A percentile compares a stretch with the other conserved stretches of the same genome.
phyloP scores from a whole-genome alignment of 2,113 vertebrate species.

The Apodemus sylvaticus region DNA sequence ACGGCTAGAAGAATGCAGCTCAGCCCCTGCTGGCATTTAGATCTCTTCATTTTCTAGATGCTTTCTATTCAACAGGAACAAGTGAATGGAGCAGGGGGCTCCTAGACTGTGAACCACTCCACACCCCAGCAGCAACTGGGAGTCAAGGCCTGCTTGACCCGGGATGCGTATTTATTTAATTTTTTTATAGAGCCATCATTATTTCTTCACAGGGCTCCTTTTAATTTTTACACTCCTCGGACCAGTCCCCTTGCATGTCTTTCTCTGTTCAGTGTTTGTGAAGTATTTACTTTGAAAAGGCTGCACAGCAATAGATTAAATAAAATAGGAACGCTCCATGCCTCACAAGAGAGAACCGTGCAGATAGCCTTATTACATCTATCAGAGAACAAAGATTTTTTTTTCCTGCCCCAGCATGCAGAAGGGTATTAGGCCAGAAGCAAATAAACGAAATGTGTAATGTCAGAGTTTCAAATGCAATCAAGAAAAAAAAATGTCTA shows the following conservation, averaged over 20 bases:
- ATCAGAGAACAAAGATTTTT: constrained; percentile 89
- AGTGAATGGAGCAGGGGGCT: constrained; percentile 78
- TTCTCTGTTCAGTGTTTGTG: constrained; percentile 82
- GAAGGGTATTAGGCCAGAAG: constrained; percentile 87
- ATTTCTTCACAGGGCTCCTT: constrained; percentile 78
- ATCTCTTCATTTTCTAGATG: constrained; percentile 95
- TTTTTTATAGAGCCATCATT: constrained; percentile 72
- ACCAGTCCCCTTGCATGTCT: constrained; percentile 80
- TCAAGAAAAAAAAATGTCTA: constrained; percentile 75
- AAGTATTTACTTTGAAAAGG: constrained; percentile 89
- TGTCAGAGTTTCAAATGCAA: constrained; percentile 84
- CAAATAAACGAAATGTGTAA: constrained; percentile 83
- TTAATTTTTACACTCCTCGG: constrained; percentile 73
- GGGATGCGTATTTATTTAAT: constrained; percentile 77
- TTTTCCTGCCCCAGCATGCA: constrained; percentile 87
- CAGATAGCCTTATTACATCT: constrained; percentile 90
- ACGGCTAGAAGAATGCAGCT: constrained; percentile 92
- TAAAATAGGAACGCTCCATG: constrained; percentile 84
- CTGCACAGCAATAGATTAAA: constrained; percentile 86
- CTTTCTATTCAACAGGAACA: constrained; percentile 89
- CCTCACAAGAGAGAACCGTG: constrained; percentile 87
- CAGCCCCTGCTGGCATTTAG: constrained; percentile 94
- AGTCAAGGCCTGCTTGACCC: constrained; percentile 84
- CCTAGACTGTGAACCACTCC: constrained; percentile 78
- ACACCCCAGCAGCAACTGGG: constrained; percentile 63